Evolutionary conservation across 2,888 invertebrate genomes (phyloP), one percentile per base, ranked within the genome.

Genomic region (Netelia virgata): DNA sequence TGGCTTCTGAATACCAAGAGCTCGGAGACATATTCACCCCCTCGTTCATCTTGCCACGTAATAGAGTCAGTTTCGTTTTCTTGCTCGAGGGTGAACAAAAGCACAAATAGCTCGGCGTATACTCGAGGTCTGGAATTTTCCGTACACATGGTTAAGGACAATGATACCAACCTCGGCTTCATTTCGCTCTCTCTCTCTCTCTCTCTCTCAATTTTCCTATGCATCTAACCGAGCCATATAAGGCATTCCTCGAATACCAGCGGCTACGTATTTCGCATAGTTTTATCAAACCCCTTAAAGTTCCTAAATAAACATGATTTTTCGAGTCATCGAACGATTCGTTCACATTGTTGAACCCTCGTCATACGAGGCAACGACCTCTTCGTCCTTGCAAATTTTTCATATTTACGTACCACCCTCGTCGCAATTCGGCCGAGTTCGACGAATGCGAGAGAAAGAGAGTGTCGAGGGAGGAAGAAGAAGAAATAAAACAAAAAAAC

Each of bases 71-170:
- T 69, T 50, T 69, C 68, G 36, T 47, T 69, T 69, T 69, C 50
- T 47, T 18, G 68, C 23, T n/a, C 23, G 23, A 23, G 57, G 53
- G 28, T 28, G 28, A 59, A 72, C 57, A 72, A 59, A 6, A 64
- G 36, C 20, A 23, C 3, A 11, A 23, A 61, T 14, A 20, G 36
- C 16, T 20, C 28, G 28, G 28, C 16, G 36, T 55, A 28, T 57
- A n/a, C 53, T 28, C 50, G 61, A 55, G 53, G 36, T 53, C 23
- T 43, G 80, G 76, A 84, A 84, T 84, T 80, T 84, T 47, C 55
- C 76, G 64, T 64, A 43, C 72, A 76, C 66, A 41, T 53, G 68
- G 47, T 36, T 47, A 43, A 43, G 20, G 63, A 59, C 75, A 76
- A 80, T 76, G 80, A 64, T 80, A 76, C 36, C 50, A 14, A 61